These are phyloP conservation scores for Eueremaeus valkanovi DNA, from an alignment of 2,888 invertebrate species.

Conservation along the genomic window DNA sequence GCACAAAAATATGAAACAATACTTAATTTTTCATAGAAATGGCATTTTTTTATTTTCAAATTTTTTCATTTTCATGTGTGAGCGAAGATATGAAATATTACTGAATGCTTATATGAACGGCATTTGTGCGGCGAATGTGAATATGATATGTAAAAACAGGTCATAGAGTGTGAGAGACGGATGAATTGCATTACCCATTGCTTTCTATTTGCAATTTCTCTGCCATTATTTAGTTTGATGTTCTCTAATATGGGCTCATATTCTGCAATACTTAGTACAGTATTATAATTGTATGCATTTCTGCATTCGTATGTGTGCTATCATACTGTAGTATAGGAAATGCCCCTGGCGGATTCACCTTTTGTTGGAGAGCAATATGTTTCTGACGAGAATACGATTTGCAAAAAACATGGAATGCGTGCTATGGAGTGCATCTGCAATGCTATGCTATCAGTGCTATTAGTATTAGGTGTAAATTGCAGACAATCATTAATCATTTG, in stretches of 20 bases:
- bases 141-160: not conserved
- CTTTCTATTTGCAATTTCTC: constrained; percentile 15
- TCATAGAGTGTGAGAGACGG: not conserved
- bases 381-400: constrained; percentile 20
- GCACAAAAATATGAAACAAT: not conserved
- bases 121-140: not conserved
- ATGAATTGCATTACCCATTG: not conserved
- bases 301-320: too few relatives aligned
- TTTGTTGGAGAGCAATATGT: constrained; percentile 30
- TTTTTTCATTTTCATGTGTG: not conserved
- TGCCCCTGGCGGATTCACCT: constrained; percentile 7
- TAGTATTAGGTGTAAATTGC: constrained; percentile 34
- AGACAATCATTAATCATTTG: constrained; percentile 33
- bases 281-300: too few relatives aligned
- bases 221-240: not conserved
- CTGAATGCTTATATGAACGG: not conserved
- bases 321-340: not conserved
- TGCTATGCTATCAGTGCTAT: not conserved
- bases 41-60: not conserved
- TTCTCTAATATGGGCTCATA: not conserved
- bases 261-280: not conserved
- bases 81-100: not conserved
- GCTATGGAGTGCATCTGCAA: constrained; percentile 15
- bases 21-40: constrained; percentile 9
- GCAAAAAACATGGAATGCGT: constrained; percentile 30